These are phyloP conservation scores for Bilobella aurantiaca DNA, from an alignment of 1,140 invertebrate genomes.

Conservation along the genomic window DNA sequence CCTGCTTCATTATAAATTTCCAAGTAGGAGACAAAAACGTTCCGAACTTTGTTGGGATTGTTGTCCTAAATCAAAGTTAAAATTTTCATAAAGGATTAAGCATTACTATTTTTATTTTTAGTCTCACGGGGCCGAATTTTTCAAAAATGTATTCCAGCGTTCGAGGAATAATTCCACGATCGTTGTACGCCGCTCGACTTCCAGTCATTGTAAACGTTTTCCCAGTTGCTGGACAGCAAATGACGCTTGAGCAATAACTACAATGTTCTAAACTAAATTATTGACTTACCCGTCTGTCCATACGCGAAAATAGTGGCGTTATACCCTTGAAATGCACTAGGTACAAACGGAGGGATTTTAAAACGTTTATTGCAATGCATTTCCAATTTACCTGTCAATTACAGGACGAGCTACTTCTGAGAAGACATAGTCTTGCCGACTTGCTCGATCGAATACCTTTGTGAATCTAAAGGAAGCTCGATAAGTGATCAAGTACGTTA, in stretches of 20 bases:
- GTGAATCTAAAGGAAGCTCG: slow-evolving; percentile 39
- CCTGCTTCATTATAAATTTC: slow-evolving; percentile 51
- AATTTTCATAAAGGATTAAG: not conserved
- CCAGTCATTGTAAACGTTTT: slow-evolving; percentile 62
- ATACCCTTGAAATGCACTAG: slow-evolving; percentile 57
- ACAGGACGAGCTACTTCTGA: slow-evolving; percentile 43
- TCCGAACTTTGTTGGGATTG: slow-evolving; percentile 12
- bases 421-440: slow-evolving; percentile 41
- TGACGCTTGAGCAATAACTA: too few species aligned
- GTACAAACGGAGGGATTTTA: not conserved
- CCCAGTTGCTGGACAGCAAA: slow-evolving; percentile 49
- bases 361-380: not conserved
- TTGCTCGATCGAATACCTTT: slow-evolving; percentile 41
- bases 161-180: slow-evolving; percentile 51
- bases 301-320: slow-evolving; percentile 81
- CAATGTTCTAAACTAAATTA: too few species aligned
- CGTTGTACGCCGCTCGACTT: slow-evolving; percentile 40
- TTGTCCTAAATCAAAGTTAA: not conserved
- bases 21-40: slow-evolving; percentile 44
- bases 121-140: slow-evolving; percentile 44
- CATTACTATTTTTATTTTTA: not conserved
- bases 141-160: slow-evolving; percentile 49
- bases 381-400: slow-evolving; percentile 40
- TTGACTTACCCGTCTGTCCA: slow-evolving; percentile 47
- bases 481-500: not conserved